phyloP scores from a whole-genome alignment of 2,113 vertebrate species.

The Notothenia rossii region DNA sequence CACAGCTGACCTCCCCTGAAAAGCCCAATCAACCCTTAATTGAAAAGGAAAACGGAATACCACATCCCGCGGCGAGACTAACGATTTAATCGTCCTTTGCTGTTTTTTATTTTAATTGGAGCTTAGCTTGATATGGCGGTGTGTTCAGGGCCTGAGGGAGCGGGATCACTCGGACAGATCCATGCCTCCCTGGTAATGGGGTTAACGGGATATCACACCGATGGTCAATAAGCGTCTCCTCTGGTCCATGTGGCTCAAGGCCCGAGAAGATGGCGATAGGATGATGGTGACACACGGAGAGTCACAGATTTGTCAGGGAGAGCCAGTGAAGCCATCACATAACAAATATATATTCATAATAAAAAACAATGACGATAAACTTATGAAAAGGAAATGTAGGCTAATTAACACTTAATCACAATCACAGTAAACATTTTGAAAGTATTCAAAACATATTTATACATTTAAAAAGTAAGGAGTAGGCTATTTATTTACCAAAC shows the following conservation, averaged over 20 bases:
- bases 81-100: constrained; percentile 97
- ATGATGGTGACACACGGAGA: constrained; percentile 28
- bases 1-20: constrained; percentile 99
- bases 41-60: constrained; percentile 94
- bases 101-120: constrained; percentile 92
- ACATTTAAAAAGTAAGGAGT: neutral
- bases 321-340: constrained; percentile 1
- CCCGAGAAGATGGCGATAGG: constrained; percentile 36
- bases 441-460: no score
- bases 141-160: constrained; percentile 76
- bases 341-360: neutral
- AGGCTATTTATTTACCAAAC: neutral
- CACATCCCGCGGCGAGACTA: constrained; percentile 96
- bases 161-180: constrained; percentile 93
- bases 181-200: constrained; percentile 92
- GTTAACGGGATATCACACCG: constrained; percentile 85
- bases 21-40: constrained; percentile 99
- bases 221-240: constrained; percentile 66
- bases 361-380: neutral
- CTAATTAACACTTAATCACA: neutral
- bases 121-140: constrained; percentile 88
- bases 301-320: constrained; percentile 4
- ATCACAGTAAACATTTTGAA: no score
- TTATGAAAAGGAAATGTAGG: neutral
- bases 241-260: constrained; percentile 55